Evolutionary conservation across 2,888 invertebrate genomes (phyloP), one percentile per base, ranked within the genome.

Genomic region (Cybosia mesomella): DNA sequence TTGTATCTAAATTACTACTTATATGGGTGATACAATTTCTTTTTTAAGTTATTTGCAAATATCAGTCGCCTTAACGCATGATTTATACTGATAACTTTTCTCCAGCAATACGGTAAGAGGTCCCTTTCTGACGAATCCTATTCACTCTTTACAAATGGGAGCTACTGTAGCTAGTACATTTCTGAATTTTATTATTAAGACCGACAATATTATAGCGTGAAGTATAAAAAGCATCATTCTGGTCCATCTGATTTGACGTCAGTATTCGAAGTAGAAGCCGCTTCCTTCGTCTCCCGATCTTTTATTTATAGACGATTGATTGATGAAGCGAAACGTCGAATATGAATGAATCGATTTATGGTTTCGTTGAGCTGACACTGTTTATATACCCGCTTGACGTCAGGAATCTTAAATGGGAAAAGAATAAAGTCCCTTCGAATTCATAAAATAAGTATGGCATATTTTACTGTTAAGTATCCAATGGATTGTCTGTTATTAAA

Each of bases 281-380:
- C 83, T 88, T 85, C 87, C 86, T 87, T 82, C 85, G 84, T 83
- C 85, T 83, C 83, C 80, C 82, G 85, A 93, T 93, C 89, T 93
- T 92, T 93, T 93, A 93, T 93, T 91, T 93, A 92, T 94, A 88
- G 81, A 82, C 80, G 84, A 87, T 89, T 92, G 93, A 93, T 92
- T 89, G 92, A 93, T 93, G 91, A 87, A 90, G 86, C 89, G 85
- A 89, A 91, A 88, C 89, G 88, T 88, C 90, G 86, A 87, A 89
- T 88, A 90, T 92, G 92, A 93, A 93, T 93, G 92, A 93, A 91
- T 92, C 89, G 91, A 91, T 92, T 91, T 91, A 91, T 90, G 88
- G 87, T 87, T 89, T 88, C 82, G 88, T 87, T 85, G 82, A 83
- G 83, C 85, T 87, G 88, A 89, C 87, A 81, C 87, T 90, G 88